Evolutionary conservation across 1,140 invertebrate species (phyloP), one percentile per base, ranked within the genome.

Genomic region (Tetragonula clypearis): DNA sequence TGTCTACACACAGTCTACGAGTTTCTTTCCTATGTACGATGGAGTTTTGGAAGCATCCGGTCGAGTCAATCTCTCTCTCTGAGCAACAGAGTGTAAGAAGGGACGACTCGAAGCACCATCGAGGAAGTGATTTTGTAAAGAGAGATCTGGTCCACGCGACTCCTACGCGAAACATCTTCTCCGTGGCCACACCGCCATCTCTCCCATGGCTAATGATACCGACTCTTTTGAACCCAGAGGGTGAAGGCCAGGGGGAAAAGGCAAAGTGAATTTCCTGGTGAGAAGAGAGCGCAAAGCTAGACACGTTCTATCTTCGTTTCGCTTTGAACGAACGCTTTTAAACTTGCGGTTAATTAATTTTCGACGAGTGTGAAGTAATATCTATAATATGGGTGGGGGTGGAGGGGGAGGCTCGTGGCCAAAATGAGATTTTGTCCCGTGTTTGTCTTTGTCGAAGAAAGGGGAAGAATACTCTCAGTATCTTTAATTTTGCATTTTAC

Each of bases 21-120:
- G 74, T 58, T 76, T 49, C 74, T 55, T 82, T 35, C 79, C 72
- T 30, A 62, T 62, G 60, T 62, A 49, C 12, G 19, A 19, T 41
- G 1, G n/a, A 74, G 56, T 74, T 82, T 82, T 69, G 86, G 87
- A 84, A 88, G 84, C 81, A 68, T 75, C 79, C 86, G 80, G 75
- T 26, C n/a, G 74, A 87, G 86, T 62, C 69, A 26, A 53, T 81
- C n/a, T 49, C 41, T 8, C 41, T 49, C 68, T 62, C 55, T 56
- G 68, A 53, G 69, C 86, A 84, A 49, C 80, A 8, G 73, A 83
- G 74, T 74, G 85, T 74, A 66, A 87, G 85, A 66, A 87, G 85
- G 75, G 73, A 76, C 86, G 35, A 82, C 26, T 80, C 58, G 78
- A 56, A 78, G 41, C 41, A 49, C 41, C 41, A 49, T 55, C 73